Conservation (phyloP, 2,113 vertebrate genomes). For the Odontesthes bonariensis region DNA sequence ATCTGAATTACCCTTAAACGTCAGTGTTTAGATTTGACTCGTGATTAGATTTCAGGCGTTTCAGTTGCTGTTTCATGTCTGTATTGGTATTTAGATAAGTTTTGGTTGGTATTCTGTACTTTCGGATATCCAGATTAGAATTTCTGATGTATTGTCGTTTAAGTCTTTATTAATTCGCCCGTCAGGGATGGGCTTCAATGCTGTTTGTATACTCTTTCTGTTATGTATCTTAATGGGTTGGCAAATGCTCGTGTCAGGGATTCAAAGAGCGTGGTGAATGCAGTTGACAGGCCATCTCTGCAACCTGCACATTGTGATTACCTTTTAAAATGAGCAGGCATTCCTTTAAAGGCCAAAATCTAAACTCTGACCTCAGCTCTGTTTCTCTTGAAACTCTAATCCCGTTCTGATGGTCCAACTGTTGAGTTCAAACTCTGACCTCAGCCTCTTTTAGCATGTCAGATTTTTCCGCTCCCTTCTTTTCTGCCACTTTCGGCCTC, state of each 20-base stretch:
- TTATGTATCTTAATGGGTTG: too few relatives aligned
- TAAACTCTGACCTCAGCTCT: conserved; percentile 33
- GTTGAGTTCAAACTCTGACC: conserved; percentile 40
- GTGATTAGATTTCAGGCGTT: too few relatives aligned
- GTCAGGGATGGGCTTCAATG: neutral
- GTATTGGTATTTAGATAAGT: too few relatives aligned
- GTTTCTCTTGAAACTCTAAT: conserved; percentile 27
- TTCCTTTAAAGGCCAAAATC: neutral
- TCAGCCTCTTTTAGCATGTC: neutral
- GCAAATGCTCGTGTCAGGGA: neutral
- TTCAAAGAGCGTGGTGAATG: neutral
- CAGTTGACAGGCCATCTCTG: neutral
- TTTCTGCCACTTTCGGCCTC: conserved; percentile 21
- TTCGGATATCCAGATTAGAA: too few relatives aligned
- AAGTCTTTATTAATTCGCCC: too few relatives aligned
- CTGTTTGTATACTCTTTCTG: neutral
- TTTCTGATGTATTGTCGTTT: too few relatives aligned
- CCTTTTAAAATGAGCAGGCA: neutral
- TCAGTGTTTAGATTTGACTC: too few relatives aligned
- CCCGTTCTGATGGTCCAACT: conserved; percentile 15
- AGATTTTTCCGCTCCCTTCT: neutral
- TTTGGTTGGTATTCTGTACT: too few relatives aligned
- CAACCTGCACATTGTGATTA: conserved; percentile 2
- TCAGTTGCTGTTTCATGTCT: too few relatives aligned
- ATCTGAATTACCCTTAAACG: too few relatives aligned